Conservation (phyloP, 2,888 invertebrate genomes). For the Lepidochitona cinerea region DNA sequence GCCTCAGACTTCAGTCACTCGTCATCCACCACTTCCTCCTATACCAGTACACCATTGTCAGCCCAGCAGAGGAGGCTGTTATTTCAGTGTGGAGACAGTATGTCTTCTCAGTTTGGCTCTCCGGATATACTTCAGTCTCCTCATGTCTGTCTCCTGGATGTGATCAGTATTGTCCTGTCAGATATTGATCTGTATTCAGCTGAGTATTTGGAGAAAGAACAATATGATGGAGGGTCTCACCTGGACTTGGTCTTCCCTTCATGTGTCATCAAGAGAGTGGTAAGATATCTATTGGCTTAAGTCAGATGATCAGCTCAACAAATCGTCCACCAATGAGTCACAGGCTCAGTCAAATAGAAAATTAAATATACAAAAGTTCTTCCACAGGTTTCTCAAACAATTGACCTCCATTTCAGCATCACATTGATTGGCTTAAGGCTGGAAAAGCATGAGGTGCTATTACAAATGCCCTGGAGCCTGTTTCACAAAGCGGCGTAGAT, state of each 20-base stretch:
- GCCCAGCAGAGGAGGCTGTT: constrained; percentile 12
- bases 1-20: not conserved
- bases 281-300: no score
- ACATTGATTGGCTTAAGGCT: no score
- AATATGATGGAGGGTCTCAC: constrained; percentile 35
- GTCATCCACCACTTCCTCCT: not conserved
- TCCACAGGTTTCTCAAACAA: no score
- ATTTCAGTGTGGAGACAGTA: not conserved
- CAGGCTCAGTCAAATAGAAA: no score
- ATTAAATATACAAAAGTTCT: no score
- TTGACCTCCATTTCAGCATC: no score
- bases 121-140: no score
- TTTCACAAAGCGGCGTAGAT: no score
- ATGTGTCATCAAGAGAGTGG: constrained; percentile 64
- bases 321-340: no score
- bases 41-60: not conserved
- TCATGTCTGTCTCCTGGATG: constrained; percentile 78
- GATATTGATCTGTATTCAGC: constrained; percentile 86
- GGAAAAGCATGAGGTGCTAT: no score
- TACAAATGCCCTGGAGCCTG: no score
- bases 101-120: not conserved
- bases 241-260: constrained; percentile 65
- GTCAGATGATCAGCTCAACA: no score
- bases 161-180: constrained; percentile 80
- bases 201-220: constrained; percentile 65